Base-by-base conservation (phyloP, 2,888 invertebrate species). In the Sarcophaga carnaria region DNA sequence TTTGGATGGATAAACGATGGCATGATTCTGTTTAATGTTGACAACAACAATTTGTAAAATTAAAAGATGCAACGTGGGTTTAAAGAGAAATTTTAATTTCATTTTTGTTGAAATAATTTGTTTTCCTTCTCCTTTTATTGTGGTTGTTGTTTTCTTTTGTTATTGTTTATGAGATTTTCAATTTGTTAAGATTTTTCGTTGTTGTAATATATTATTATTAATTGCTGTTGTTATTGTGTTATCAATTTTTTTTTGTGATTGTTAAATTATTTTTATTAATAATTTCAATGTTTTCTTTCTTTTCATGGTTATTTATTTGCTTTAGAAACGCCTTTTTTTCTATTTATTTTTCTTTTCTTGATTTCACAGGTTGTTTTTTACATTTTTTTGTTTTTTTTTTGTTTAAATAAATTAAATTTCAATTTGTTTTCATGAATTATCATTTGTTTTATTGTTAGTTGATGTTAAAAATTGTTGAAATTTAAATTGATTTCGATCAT, bases 241-340 rank as follows among this genome's bases (percentile, higher is more conserved):
- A 22, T 70, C 6, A 54, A 62, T 37, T 22, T 59, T 70, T 47
- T 22, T 59, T 70, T 64, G 66, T 64, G 22, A 45, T 75, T 45
- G 45, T 75, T 47, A 60, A 70, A 70, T 70, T 59, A 66, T 67
- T 54, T 14, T 54, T 17, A 47, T 47, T 47, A 80, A 66, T 60
- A 47, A 47, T 80, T 84, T 84, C 75, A 80, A 66, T 49, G 60
- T 59, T 80, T 84, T 84, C 75, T 75, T 84, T 75, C 79, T 84
- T 84, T 80, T 84, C 83, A 84, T 80, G 83, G 45, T 66, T 75
- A 45, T 75, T 84, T 67, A 64, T 63, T 74, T 60, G 17, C n/a
- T 17, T 17, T 60, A 49, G 47, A 62, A 54, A 4, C 22, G 69
- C 54, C 63, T 69, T 8, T 17, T 63, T 69, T 70, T 63, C 4